Evolutionary conservation across 53 echinoderm and acorn worm species (phyloP).

Genomic region (Zoroaster sp.): DNA sequence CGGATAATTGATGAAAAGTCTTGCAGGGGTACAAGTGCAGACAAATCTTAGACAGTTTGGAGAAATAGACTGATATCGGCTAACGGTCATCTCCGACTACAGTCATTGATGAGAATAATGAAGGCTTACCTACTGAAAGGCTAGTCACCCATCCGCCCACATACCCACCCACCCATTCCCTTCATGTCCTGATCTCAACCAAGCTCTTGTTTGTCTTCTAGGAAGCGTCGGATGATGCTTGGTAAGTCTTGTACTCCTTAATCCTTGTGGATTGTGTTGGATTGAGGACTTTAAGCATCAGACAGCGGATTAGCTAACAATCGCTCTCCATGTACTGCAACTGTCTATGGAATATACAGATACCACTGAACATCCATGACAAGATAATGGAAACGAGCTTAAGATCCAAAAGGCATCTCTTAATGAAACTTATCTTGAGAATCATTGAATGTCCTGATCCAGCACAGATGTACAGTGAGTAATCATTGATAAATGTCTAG

Average conservation of each 20-base stretch:
- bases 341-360: not conserved
- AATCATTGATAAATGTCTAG: not conserved
- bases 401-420: not conserved
- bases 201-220: not conserved
- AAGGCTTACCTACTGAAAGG: no score
- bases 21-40: not conserved
- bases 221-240: slow-evolving; percentile 59
- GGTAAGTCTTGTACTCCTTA: slow-evolving; percentile 5
- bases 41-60: not conserved
- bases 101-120: not conserved
- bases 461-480: not conserved
- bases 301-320: not conserved
- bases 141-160: not conserved
- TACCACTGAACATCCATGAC: no score
- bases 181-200: not conserved
- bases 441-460: not conserved
- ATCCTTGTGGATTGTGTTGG: not conserved
- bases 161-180: not conserved
- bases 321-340: not conserved
- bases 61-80: not conserved
- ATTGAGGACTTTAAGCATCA: not conserved
- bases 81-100: not conserved
- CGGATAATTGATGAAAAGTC: not conserved
- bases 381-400: no score
- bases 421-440: not conserved